A percentile compares a stretch with the other conserved stretches of the same genome.
phyloP scores from a whole-genome alignment of 2,113 vertebrate genomes.

The Sphyrna mokarran region DNA sequence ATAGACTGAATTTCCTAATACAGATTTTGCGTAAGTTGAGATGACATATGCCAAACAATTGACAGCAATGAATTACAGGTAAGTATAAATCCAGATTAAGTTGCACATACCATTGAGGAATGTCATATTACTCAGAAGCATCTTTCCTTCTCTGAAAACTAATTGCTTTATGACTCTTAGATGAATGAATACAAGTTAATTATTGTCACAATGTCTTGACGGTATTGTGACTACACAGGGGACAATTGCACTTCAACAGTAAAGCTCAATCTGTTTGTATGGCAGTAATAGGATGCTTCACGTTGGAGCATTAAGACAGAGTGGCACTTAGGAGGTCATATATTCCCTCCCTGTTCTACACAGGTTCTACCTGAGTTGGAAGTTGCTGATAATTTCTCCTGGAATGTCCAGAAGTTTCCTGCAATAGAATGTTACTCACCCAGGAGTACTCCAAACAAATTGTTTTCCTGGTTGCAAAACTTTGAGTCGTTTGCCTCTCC shows the following conservation, averaged over 20 bases:
- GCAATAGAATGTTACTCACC: too few relatives aligned
- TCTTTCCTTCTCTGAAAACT: not conserved
- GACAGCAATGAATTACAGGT: not conserved
- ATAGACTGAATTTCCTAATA: not conserved
- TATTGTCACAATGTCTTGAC: not conserved
- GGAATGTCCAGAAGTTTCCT: not conserved
- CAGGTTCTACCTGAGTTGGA: not conserved
- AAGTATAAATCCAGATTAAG: not conserved
- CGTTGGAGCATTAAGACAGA: not conserved
- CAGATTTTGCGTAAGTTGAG: not conserved
- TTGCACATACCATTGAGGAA: not conserved
- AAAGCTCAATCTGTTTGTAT: not conserved
- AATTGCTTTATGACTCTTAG: not conserved
- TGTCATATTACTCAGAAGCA: not conserved
- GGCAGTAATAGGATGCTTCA: not conserved
- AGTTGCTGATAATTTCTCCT: not conserved
- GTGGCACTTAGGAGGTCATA: not conserved
- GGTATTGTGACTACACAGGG: not conserved
- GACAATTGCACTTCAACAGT: not conserved
- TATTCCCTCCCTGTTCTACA: not conserved
- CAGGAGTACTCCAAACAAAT: not conserved
- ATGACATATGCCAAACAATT: not conserved
- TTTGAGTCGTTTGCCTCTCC: not conserved
- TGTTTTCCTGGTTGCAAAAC: not conserved
- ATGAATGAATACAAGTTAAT: not conserved